These are phyloP conservation scores for Protaetia brevitarsis DNA, from an alignment of 1,140 invertebrate genomes.

Conservation along the genomic window DNA sequence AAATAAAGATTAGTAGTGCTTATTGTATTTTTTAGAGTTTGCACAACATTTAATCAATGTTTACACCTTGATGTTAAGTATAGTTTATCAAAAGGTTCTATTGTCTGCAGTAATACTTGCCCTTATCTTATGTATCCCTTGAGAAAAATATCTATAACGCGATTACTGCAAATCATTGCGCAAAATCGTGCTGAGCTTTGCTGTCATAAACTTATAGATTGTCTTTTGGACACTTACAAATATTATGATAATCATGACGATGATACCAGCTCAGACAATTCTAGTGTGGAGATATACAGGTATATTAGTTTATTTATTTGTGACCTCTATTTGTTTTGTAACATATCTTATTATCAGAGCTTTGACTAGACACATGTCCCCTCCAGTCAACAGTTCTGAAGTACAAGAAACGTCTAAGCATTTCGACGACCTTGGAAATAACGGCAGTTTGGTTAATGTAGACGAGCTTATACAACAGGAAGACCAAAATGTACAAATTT, in stretches of 20 bases:
- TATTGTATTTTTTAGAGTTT: slow-evolving; percentile 27
- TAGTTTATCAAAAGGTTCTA: slow-evolving; percentile 35
- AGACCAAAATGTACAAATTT: slow-evolving; percentile 47
- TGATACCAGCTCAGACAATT: slow-evolving; percentile 52
- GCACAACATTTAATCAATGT: slow-evolving; percentile 29
- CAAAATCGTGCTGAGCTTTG: slow-evolving; percentile 52
- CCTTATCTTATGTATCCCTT: slow-evolving; percentile 55
- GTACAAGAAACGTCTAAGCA: slow-evolving; percentile 33
- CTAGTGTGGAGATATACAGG: slow-evolving; percentile 56
- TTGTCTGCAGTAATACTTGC: slow-evolving; percentile 56
- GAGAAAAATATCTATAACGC: slow-evolving; percentile 55
- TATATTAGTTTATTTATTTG: slow-evolving; percentile 26
- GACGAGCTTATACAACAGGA: slow-evolving; percentile 51
- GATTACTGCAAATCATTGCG: slow-evolving; percentile 43
- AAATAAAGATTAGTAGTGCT: background rate
- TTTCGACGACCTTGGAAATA: slow-evolving; percentile 28
- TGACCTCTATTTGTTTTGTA: background rate
- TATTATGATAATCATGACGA: slow-evolving; percentile 44
- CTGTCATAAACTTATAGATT: slow-evolving; percentile 54
- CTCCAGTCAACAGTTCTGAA: slow-evolving; percentile 40
- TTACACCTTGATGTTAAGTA: slow-evolving; percentile 40
- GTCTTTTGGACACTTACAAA: slow-evolving; percentile 48
- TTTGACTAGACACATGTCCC: slow-evolving; percentile 46
- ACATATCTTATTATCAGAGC: slow-evolving; percentile 34
- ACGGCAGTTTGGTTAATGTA: slow-evolving; percentile 46